A percentile compares a stretch with the other conserved stretches of the same genome.
phyloP scores from a whole-genome alignment of 2,888 invertebrate species.

The Standfussiana lucernea region DNA sequence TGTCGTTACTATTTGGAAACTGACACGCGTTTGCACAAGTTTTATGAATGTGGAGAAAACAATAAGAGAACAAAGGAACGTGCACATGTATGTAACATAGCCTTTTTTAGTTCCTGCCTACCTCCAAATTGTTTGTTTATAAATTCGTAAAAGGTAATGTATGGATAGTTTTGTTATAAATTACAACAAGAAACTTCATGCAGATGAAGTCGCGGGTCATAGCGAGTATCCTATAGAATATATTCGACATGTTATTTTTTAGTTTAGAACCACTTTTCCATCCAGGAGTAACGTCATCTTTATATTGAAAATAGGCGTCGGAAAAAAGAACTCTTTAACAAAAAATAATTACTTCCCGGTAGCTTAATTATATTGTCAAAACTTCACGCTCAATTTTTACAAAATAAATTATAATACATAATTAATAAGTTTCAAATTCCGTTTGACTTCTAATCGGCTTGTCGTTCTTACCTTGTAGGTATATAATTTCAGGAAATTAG shows the following conservation, averaged over 20 bases:
- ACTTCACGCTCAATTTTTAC: slow-evolving; percentile 6
- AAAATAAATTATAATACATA: slow-evolving; percentile 13
- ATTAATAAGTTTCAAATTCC: slow-evolving; percentile 36
- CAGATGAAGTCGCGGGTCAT: not conserved
- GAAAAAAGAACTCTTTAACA: not conserved
- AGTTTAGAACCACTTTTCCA: not conserved
- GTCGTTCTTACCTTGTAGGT: slow-evolving; percentile 27
- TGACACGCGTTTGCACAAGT: not conserved
- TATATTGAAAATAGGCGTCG: not conserved
- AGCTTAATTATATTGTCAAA: slow-evolving; percentile 17
- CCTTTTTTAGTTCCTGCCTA: not conserved
- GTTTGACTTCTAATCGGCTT: slow-evolving; percentile 39
- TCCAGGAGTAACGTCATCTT: not conserved
- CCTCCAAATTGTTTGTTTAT: too few relatives aligned
- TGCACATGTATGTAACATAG: not conserved
- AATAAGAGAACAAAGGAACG: not conserved
- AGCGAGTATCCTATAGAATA: not conserved
- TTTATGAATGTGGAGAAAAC: too few relatives aligned
- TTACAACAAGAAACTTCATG: not conserved
- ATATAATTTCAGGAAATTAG: slow-evolving; percentile 58
- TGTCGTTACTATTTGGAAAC: slow-evolving; percentile 10
- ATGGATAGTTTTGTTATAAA: not conserved
- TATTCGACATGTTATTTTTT: not conserved
- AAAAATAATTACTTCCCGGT: not conserved
- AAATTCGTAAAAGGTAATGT: not conserved